Percentiles rank a stretch among this genome's conserved stretches.
These are phyloP conservation scores for Centrocercus urophasianus DNA, from an alignment of 2,113 vertebrate species.

Conservation along the genomic window DNA sequence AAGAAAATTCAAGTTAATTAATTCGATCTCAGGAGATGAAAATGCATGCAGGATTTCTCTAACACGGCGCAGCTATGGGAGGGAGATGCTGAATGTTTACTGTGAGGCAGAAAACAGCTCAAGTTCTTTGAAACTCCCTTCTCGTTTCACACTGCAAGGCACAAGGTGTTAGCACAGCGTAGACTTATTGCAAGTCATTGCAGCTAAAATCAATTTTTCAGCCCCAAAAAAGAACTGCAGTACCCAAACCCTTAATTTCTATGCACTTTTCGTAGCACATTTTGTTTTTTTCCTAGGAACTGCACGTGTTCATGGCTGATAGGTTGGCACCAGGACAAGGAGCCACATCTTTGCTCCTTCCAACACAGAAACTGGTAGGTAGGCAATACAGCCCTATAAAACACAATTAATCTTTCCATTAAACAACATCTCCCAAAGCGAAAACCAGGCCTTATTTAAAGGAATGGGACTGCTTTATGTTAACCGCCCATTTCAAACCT, in stretches of 20 bases:
- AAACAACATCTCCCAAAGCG: conserved; percentile 55
- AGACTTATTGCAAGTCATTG: background rate
- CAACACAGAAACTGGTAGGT: conserved; percentile 45
- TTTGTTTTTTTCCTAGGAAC: conserved; percentile 18
- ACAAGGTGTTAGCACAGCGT: background rate
- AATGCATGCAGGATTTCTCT: conserved; percentile 3
- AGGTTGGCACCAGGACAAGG: background rate
- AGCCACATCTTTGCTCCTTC: conserved; percentile 15
- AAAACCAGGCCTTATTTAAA: conserved; percentile 25
- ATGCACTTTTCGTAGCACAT: background rate
- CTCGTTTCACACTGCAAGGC: background rate
- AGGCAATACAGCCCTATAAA: conserved; percentile 48
- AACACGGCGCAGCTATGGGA: background rate
- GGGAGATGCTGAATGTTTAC: background rate
- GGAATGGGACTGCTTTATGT: conserved; percentile 74
- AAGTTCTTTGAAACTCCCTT: background rate
- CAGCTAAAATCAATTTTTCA: background rate
- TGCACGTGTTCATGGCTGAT: background rate
- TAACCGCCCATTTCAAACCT: conserved; percentile 55
- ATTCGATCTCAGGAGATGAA: conserved; percentile 51
- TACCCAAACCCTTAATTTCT: background rate
- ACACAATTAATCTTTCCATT: conserved; percentile 77
- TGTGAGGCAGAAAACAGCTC: background rate
- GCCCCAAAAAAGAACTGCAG: background rate
- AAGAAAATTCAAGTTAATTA: conserved; percentile 53